Conservation (phyloP, 2,113 vertebrate species). For the Nannospalax galili region DNA sequence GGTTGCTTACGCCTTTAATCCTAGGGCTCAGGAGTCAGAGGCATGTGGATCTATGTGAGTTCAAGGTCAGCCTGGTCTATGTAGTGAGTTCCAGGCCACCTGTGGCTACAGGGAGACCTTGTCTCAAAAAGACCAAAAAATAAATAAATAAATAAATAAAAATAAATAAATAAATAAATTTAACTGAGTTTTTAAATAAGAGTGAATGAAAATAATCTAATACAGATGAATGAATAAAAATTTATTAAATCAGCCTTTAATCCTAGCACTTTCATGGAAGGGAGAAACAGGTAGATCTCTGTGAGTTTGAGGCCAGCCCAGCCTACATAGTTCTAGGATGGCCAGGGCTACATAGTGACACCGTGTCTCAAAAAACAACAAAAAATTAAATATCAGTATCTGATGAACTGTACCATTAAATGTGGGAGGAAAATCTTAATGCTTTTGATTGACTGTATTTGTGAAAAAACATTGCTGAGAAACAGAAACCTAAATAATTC, state of each 20-base stretch:
- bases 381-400: constrained; percentile 57
- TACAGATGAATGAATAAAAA: too few relatives aligned
- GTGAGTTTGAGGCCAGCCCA: too few relatives aligned
- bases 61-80: not conserved
- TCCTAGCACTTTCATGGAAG: too few relatives aligned
- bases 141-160: too few relatives aligned
- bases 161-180: too few relatives aligned
- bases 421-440: constrained; percentile 45
- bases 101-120: not conserved
- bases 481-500: constrained; percentile 52
- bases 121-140: not conserved
- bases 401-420: constrained; percentile 81
- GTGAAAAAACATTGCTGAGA: constrained; percentile 69
- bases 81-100: not conserved
- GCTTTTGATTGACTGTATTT: constrained; percentile 61
- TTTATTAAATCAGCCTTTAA: too few relatives aligned
- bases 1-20: not conserved
- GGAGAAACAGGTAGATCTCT: too few relatives aligned
- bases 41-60: not conserved
- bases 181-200: not conserved
- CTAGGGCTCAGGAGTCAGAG: not conserved
- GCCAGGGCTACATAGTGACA: too few relatives aligned
- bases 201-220: too few relatives aligned
- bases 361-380: constrained; percentile 24
- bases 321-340: too few relatives aligned